A percentile compares a stretch with the other conserved stretches of the same genome.
These are phyloP conservation scores for Arnoldichthys spilopterus DNA, from an alignment of 2,797 vertebrate genomes.

Conservation along the genomic window DNA sequence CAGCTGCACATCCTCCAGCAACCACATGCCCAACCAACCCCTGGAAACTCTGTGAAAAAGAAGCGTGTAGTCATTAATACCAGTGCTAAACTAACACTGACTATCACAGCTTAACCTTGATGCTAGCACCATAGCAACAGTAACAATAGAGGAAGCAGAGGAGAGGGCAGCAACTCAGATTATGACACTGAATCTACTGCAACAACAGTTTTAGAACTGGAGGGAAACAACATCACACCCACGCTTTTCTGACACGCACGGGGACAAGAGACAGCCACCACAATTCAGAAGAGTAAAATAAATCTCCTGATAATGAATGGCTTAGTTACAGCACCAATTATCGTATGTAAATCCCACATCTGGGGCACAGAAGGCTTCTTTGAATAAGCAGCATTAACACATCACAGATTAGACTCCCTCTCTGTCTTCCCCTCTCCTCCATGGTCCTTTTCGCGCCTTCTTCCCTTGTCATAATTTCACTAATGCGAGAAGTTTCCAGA, in stretches of 20 bases:
- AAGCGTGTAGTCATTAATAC: conserved; percentile 54
- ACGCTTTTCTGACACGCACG: conserved; percentile 28
- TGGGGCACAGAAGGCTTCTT: conserved; percentile 57
- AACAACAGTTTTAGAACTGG: conserved; percentile 4
- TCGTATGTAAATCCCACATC: conserved; percentile 71
- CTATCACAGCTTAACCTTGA: conserved; percentile 15
- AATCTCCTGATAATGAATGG: conserved; percentile 64
- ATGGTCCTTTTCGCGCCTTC: conserved; percentile 19
- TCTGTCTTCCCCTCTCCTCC: conserved; percentile 24
- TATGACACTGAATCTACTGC: conserved; percentile 28
- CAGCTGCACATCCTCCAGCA: conserved; percentile 61
- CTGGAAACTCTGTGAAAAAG: conserved; percentile 77
- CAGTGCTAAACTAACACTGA: conserved; percentile 48
- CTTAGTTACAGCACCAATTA: conserved; percentile 69
- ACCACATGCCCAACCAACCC: conserved; percentile 69
- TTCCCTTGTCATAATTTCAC: conserved; percentile 53
- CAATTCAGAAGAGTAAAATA: conserved; percentile 59
- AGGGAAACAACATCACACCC: conserved; percentile 36
- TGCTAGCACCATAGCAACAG: conserved; percentile 61
- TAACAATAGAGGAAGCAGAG: conserved; percentile 57
- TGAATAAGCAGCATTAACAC: conserved; percentile 65
- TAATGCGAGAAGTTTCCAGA: conserved; percentile 56
- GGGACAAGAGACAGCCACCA: conserved; percentile 22
- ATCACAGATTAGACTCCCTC: conserved; percentile 54
- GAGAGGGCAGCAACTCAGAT: conserved; percentile 45